phyloP scores from a whole-genome alignment of 2,888 invertebrate genomes.

The Chalcis sispes region DNA sequence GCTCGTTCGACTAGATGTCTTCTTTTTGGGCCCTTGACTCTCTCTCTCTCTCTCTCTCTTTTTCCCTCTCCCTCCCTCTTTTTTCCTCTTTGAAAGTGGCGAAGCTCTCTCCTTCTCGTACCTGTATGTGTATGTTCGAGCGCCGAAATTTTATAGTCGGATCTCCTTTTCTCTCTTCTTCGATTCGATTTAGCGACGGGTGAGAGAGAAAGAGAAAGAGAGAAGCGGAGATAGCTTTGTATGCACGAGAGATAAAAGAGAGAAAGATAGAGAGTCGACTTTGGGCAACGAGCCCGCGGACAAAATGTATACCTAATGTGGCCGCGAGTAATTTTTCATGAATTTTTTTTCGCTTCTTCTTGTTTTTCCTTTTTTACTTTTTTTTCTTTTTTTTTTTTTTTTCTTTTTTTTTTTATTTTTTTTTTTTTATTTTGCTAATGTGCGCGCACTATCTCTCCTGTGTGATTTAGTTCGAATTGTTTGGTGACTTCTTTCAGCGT shows the following conservation, averaged over 20 bases:
- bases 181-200: conserved; percentile 41
- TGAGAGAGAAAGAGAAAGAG: neutral
- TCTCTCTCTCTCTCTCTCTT: neutral
- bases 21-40: neutral
- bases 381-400: neutral
- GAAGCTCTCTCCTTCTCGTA: too few species aligned
- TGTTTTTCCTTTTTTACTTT: neutral
- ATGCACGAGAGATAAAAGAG: neutral
- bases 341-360: neutral
- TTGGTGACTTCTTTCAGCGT: neutral
- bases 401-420: neutral
- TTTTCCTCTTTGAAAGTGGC: too few species aligned
- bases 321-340: conserved; percentile 5
- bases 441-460: neutral
- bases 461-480: neutral
- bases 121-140: neutral
- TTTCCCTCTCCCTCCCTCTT: conserved; percentile 3
- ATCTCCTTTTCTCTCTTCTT: conserved; percentile 4
- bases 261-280: conserved; percentile 15
- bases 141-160: too few species aligned
- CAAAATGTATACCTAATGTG: neutral
- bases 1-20: conserved; percentile 16
- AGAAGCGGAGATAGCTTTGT: too few species aligned
- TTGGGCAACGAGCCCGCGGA: conserved; percentile 33
- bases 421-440: neutral